Percentiles rank a stretch among this genome's conserved stretches.
Evolutionary conservation across 1,140 invertebrate genomes (phyloP).

Genomic region (Neelides sp.): DNA sequence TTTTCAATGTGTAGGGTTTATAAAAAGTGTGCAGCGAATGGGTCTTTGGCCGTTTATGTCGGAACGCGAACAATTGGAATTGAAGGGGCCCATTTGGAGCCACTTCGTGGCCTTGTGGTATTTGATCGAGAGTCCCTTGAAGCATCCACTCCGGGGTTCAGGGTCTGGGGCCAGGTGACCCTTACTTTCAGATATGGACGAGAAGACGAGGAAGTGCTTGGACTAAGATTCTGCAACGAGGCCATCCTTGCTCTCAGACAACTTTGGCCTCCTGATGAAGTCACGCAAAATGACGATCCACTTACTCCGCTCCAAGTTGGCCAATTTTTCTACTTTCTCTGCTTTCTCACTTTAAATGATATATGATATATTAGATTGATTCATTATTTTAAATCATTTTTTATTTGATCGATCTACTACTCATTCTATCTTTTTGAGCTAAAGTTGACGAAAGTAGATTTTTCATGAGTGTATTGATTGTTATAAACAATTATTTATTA

Average conservation of each 20-base stretch:
- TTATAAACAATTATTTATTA: too few species aligned
- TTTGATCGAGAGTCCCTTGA: slow-evolving; percentile 28
- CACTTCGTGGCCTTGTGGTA: slow-evolving; percentile 25
- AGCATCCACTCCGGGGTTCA: slow-evolving; percentile 20
- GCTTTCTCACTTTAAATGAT: too few species aligned
- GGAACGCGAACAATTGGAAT: slow-evolving; percentile 26
- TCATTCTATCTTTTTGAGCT: too few species aligned
- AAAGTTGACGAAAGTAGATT: too few species aligned
- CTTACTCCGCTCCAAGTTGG: slow-evolving; percentile 57
- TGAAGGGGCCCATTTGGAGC: slow-evolving; percentile 23
- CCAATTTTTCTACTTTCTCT: not conserved
- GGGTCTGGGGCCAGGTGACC: slow-evolving; percentile 55
- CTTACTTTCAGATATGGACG: slow-evolving; percentile 76
- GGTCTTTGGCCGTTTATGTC: slow-evolving; percentile 29
- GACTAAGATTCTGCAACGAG: slow-evolving; percentile 80
- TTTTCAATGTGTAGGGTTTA: slow-evolving; percentile 19
- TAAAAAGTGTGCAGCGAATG: slow-evolving; percentile 31
- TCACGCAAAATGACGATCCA: slow-evolving; percentile 26
- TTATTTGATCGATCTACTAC: too few species aligned
- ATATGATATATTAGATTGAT: too few species aligned
- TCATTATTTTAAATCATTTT: not conserved
- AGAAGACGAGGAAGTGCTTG: slow-evolving; percentile 87
- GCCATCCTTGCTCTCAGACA: slow-evolving; percentile 72
- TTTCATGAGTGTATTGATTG: too few species aligned
- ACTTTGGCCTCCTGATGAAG: slow-evolving; percentile 49